A percentile compares a stretch with the other conserved stretches of the same genome.
Evolutionary conservation across 2,888 invertebrate species (phyloP).

Genomic region (Dynastes maya): DNA sequence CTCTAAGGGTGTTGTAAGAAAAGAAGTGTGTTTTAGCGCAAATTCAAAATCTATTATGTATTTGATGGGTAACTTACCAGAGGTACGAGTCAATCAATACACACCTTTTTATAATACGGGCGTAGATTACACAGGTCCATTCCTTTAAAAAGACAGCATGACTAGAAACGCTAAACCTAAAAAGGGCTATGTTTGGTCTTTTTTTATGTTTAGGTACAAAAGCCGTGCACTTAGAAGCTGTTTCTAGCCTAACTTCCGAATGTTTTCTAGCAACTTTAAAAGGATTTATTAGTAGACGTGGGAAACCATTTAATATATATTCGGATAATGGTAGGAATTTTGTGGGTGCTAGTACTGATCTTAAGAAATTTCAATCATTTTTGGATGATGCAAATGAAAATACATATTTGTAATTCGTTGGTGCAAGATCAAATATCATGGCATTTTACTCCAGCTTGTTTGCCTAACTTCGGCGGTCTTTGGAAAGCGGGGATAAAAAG

Average conservation of each 20-base stretch:
- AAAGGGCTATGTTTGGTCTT: not conserved
- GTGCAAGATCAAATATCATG: no score
- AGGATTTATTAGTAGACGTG: not conserved
- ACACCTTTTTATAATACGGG: not conserved
- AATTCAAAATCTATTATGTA: not conserved
- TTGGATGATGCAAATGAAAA: no score
- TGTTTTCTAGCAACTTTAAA: not conserved
- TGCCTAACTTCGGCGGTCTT: no score
- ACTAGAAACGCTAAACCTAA: not conserved
- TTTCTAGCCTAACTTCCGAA: no score
- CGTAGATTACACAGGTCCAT: not conserved
- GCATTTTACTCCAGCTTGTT: no score
- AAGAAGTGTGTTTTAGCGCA: constrained; percentile 18
- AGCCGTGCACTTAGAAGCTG: no score
- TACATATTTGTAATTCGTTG: no score
- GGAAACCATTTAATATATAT: not conserved
- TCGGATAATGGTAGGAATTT: not conserved
- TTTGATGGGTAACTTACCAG: no score
- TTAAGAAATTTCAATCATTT: no score
- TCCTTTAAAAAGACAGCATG: not conserved
- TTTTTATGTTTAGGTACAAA: not conserved
- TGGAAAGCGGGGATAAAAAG: no score
- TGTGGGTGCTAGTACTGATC: no score
- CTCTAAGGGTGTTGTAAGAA: not conserved
- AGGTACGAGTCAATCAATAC: no score